Percentiles rank a stretch among this genome's conserved stretches.
phyloP scores from a whole-genome alignment of 35 echinoderm and acorn worm genomes.

The Stichopus chloronotus region DNA sequence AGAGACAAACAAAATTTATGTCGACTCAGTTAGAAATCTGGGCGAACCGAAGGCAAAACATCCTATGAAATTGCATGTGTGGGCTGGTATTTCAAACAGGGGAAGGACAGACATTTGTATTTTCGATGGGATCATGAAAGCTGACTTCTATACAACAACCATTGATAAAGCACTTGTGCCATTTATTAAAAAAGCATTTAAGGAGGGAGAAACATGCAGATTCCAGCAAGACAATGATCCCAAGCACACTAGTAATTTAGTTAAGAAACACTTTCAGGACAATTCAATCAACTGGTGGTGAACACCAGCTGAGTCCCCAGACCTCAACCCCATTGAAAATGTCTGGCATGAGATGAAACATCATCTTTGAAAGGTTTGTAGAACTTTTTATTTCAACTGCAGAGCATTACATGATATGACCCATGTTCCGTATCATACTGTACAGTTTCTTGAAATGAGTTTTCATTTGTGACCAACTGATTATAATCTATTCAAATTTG shows the following conservation, averaged over 20 bases:
- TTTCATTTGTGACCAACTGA: too few species aligned
- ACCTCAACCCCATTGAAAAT: conserved; percentile 58
- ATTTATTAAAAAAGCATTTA: not conserved
- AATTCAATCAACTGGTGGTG: conserved; percentile 53
- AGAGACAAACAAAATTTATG: not conserved
- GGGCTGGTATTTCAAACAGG: conserved; percentile 47
- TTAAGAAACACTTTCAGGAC: conserved; percentile 11
- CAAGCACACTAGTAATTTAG: conserved; percentile 45
- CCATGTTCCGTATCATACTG: too few species aligned
- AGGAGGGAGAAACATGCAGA: not conserved
- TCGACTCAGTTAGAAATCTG: not conserved
- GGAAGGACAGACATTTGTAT: conserved; percentile 28
- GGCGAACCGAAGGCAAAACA: conserved; percentile 47
- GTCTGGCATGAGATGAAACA: conserved; percentile 67
- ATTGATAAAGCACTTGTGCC: not conserved
- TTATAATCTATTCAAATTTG: too few species aligned
- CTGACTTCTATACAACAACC: conserved; percentile 37
- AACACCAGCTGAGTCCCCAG: conserved; percentile 62
- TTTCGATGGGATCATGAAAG: conserved; percentile 67
- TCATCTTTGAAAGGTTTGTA: conserved; percentile 28
- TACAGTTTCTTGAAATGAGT: too few species aligned
- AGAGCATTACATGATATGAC: too few species aligned
- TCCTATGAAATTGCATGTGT: conserved; percentile 50
- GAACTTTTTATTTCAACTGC: too few species aligned
- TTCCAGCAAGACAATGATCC: conserved; percentile 68